phyloP scores from a whole-genome alignment of 2,888 invertebrate species.

The Chloromyia formosa region DNA sequence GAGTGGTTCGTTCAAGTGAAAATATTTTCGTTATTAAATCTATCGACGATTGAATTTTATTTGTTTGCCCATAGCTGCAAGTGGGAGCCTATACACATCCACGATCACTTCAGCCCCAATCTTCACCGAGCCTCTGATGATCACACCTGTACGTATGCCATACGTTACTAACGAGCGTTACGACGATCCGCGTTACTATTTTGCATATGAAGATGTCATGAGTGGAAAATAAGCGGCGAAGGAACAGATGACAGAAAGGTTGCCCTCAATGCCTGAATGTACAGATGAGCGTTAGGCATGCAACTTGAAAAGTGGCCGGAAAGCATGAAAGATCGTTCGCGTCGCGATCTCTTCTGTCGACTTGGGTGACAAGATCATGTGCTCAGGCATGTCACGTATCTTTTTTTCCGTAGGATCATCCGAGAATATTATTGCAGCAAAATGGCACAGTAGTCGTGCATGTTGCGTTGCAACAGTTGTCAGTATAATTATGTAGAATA shows the following conservation, averaged over 20 bases:
- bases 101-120: not conserved
- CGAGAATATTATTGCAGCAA: conserved; percentile 4
- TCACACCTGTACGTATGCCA: too few species aligned
- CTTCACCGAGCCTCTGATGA: not conserved
- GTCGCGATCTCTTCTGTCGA: not conserved
- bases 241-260: conserved; percentile 19
- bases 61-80: conserved; percentile 17
- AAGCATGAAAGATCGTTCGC: conserved; percentile 20
- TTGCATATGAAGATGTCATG: conserved; percentile 43
- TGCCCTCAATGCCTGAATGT: not conserved
- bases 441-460: conserved; percentile 9
- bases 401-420: not conserved
- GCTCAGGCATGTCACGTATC: conserved; percentile 4
- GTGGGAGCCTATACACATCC: not conserved
- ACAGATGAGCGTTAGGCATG: conserved; percentile 27
- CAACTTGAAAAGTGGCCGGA: conserved; percentile 35
- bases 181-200: not conserved
- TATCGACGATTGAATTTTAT: conserved; percentile 23
- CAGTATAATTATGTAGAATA: not conserved
- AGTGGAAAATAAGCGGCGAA: conserved; percentile 19
- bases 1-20: conserved; percentile 26
- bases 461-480: conserved; percentile 14
- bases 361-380: conserved; percentile 29
- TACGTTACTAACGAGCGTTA: not conserved
- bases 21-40: conserved; percentile 38